These are phyloP conservation scores for Atrina japonica DNA, from an alignment of 2,888 invertebrate genomes.

Conservation along the genomic window DNA sequence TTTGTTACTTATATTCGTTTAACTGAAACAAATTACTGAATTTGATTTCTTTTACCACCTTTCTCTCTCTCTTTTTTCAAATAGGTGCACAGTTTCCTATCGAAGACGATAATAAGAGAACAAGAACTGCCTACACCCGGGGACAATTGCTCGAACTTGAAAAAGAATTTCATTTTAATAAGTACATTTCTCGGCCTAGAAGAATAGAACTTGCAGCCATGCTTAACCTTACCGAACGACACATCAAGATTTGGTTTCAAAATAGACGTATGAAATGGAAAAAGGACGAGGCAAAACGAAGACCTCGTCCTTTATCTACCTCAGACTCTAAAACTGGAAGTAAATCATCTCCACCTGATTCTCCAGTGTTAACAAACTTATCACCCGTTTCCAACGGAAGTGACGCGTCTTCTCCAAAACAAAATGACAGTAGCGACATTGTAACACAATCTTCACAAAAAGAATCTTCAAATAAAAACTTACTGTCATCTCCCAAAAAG, in stretches of 20 bases:
- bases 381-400: slow-evolving; percentile 43
- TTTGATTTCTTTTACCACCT: no score
- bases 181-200: slow-evolving; percentile 97
- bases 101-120: slow-evolving; percentile 84
- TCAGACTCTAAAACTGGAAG: slow-evolving; percentile 40
- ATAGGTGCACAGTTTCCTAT: slow-evolving; percentile 77
- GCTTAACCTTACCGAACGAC: slow-evolving; percentile 96
- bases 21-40: no score
- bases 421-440: slow-evolving; percentile 15
- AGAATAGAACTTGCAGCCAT: slow-evolving; percentile 98
- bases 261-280: slow-evolving; percentile 80
- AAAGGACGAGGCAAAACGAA: slow-evolving; percentile 78
- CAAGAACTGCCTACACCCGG: slow-evolving; percentile 97
- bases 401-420: slow-evolving; percentile 35
- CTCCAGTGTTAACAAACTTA: slow-evolving; percentile 50
- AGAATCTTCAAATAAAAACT: slow-evolving; percentile 12
- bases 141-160: slow-evolving; percentile 98
- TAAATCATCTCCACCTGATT: slow-evolving; percentile 51
- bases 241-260: slow-evolving; percentile 86
- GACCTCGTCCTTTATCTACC: slow-evolving; percentile 66
- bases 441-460: slow-evolving; percentile 7
- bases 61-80: no score
- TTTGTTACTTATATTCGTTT: no score
- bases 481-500: slow-evolving; percentile 20
- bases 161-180: slow-evolving; percentile 99